A percentile compares a stretch with the other conserved stretches of the same genome.
These are phyloP conservation scores for Riptortus pedestris DNA, from an alignment of 1,140 invertebrate genomes.

Conservation along the genomic window DNA sequence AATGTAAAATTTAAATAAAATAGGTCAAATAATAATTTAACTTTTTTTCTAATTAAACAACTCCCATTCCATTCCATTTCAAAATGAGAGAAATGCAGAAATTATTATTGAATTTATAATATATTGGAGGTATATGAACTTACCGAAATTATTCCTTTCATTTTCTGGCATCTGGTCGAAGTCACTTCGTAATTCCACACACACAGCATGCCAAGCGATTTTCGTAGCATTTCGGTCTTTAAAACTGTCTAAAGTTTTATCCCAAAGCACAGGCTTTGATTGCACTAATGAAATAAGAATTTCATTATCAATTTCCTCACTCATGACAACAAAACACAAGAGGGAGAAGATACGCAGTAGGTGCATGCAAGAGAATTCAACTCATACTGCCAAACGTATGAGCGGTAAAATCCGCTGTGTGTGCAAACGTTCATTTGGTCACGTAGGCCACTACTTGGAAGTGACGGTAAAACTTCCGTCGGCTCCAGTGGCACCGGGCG, in stretches of 20 bases:
- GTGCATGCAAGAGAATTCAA: background rate
- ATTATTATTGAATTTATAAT: background rate
- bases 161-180: background rate
- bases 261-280: background rate
- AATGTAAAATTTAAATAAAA: background rate
- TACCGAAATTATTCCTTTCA: background rate
- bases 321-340: background rate
- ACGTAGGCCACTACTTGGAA: background rate
- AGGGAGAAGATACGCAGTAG: background rate
- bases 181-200: background rate
- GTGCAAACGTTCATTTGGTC: background rate
- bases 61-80: background rate
- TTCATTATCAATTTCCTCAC: background rate
- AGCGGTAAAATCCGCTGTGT: background rate
- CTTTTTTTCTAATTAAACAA: background rate
- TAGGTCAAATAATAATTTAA: background rate
- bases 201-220: background rate
- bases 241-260: background rate
- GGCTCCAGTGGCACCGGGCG: background rate
- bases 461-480: background rate
- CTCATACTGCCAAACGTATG: background rate
- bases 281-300: background rate
- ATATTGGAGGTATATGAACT: background rate
- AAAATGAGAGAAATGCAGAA: background rate
- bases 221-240: background rate